A percentile compares a stretch with the other conserved stretches of the same genome.
phyloP scores from a whole-genome alignment of 2,113 vertebrate species.

The Tragelaphus imberbis region DNA sequence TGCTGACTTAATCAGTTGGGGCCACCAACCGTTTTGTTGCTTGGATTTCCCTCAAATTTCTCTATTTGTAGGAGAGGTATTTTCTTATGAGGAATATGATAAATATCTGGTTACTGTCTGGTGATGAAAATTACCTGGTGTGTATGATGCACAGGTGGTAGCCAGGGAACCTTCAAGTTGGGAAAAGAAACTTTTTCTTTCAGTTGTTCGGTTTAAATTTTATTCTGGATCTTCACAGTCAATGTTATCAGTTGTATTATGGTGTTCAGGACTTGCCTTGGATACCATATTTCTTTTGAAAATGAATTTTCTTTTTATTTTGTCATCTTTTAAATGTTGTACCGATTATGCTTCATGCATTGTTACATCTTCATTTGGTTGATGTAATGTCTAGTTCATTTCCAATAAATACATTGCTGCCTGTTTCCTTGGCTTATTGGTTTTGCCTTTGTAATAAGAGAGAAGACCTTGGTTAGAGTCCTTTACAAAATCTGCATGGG shows the following conservation, averaged over 20 bases:
- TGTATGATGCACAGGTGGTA: not conserved
- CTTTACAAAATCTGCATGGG: not conserved
- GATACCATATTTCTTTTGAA: conserved; percentile 44
- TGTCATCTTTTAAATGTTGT: conserved; percentile 55
- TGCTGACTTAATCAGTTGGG: not conserved
- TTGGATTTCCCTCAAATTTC: conserved; percentile 2
- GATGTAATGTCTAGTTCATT: conserved; percentile 76
- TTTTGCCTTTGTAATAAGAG: conserved; percentile 35
- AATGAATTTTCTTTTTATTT: conserved; percentile 54
- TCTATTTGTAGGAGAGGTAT: not conserved
- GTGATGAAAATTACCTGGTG: not conserved
- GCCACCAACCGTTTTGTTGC: not conserved
- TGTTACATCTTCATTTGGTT: conserved; percentile 65
- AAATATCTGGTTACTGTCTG: not conserved
- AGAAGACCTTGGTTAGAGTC: not conserved
- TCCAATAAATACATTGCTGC: conserved; percentile 82
- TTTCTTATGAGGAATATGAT: not conserved
- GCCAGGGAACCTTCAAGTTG: not conserved
- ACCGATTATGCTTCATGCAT: conserved; percentile 60
- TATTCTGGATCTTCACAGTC: conserved; percentile 45
- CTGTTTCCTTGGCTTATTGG: conserved; percentile 61
- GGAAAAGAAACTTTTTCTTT: conserved; percentile 24
- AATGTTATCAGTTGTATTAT: conserved; percentile 51
- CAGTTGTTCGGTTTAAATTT: conserved; percentile 49
- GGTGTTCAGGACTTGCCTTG: conserved; percentile 54